These are phyloP conservation scores for Barypeithes pellucidus DNA, from an alignment of 2,888 invertebrate species.

Conservation along the genomic window DNA sequence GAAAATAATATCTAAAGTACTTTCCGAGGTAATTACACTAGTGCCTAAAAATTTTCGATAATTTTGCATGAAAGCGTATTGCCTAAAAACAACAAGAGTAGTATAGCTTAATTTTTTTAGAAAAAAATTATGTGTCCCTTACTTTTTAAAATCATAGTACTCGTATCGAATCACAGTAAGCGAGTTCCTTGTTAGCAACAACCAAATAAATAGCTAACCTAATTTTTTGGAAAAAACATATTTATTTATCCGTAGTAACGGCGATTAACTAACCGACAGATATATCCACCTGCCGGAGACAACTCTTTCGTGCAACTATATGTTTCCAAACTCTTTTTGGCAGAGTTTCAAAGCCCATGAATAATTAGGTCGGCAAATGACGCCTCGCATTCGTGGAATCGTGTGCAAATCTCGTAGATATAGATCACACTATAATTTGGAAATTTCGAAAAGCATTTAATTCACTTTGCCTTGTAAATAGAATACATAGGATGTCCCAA, in stretches of 20 bases:
- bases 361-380: conserved; percentile 28
- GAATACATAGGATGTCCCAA: too few species aligned
- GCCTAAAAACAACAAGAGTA: too few species aligned
- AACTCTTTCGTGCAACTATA: conserved; percentile 20
- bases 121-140: too few species aligned
- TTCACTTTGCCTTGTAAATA: too few species aligned
- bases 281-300: conserved; percentile 22
- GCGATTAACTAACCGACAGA: not conserved
- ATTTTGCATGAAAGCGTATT: too few species aligned
- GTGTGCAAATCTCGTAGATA: conserved; percentile 31
- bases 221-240: conserved; percentile 12
- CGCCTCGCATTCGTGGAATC: conserved; percentile 21
- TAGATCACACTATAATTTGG: not conserved
- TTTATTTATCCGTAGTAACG: conserved; percentile 3
- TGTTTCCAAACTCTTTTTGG: conserved; percentile 32
- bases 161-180: too few species aligned
- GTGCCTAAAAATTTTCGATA: too few species aligned
- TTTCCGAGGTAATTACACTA: too few species aligned
- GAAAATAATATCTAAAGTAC: too few species aligned
- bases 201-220: not conserved
- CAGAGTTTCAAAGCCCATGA: conserved; percentile 36
- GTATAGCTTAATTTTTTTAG: too few species aligned
- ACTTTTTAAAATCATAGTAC: too few species aligned
- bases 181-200: too few species aligned
- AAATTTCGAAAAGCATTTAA: conserved; percentile 2